phyloP scores from a whole-genome alignment of 2,113 vertebrate genomes.

The Antechinus stuartii region DNA sequence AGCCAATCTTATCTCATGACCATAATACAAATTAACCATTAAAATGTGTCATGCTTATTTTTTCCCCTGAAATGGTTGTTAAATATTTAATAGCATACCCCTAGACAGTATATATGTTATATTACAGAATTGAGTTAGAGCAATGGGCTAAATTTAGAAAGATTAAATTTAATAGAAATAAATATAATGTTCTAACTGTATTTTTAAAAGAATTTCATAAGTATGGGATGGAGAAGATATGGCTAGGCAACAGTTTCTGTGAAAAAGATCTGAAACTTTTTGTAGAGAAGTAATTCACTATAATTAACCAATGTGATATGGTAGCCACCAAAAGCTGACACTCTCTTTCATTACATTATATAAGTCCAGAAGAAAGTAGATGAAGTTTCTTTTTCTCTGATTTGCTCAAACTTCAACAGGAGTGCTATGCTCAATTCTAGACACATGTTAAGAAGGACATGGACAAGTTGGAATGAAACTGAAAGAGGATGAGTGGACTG shows the following conservation, averaged over 20 bases:
- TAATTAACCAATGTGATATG: background rate
- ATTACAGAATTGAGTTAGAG: background rate
- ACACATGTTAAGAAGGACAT: background rate
- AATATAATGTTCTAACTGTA: background rate
- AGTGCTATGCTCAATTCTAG: background rate
- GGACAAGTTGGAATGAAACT: background rate
- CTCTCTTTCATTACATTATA: background rate
- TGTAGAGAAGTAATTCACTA: background rate
- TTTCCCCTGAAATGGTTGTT: background rate
- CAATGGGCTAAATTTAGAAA: background rate
- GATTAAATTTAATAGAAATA: background rate
- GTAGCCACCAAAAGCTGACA: background rate
- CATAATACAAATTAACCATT: background rate
- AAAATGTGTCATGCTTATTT: background rate
- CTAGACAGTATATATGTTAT: background rate
- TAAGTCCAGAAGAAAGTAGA: background rate
- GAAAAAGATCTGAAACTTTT: background rate
- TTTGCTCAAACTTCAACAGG: background rate
- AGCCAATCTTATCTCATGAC: background rate
- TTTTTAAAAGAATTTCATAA: background rate
- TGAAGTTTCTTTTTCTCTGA: background rate
- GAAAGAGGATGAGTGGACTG: background rate
- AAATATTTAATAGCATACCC: background rate
- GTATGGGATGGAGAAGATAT: background rate
- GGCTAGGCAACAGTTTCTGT: background rate